A percentile compares a stretch with the other conserved stretches of the same genome.
Evolutionary conservation across 2,888 invertebrate genomes (phyloP).

Genomic region (Subacronicta megacephala): DNA sequence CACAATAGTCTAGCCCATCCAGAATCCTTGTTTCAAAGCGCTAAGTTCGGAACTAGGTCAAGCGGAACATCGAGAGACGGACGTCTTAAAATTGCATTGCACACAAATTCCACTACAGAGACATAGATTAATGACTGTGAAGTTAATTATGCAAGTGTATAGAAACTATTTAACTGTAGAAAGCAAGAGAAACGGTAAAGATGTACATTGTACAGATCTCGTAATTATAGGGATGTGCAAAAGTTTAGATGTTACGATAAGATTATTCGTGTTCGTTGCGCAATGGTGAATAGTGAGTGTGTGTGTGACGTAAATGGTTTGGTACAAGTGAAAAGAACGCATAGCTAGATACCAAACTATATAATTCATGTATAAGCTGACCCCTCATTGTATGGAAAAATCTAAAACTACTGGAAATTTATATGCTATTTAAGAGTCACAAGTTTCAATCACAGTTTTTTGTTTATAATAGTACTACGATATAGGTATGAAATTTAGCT

Average conservation of each 20-base stretch:
- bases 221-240: constrained; percentile 65
- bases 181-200: constrained; percentile 40
- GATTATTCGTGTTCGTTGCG: constrained; percentile 73
- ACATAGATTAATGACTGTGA: constrained; percentile 54
- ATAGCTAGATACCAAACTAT: too few species aligned
- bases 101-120: constrained; percentile 49
- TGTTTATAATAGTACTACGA: too few species aligned
- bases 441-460: too few species aligned
- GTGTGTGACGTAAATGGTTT: constrained; percentile 22
- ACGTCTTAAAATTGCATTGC: constrained; percentile 55
- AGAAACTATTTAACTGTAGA: constrained; percentile 36
- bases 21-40: constrained; percentile 38
- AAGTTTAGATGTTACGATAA: constrained; percentile 78
- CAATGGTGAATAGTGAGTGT: constrained; percentile 57
- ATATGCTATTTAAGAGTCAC: too few species aligned
- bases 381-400: too few species aligned
- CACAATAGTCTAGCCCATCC: constrained; percentile 33
- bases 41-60: constrained; percentile 49
- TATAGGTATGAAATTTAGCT: too few species aligned
- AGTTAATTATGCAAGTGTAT: constrained; percentile 56
- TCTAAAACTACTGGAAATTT: too few species aligned
- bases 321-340: constrained; percentile 30
- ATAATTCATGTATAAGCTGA: too few species aligned
- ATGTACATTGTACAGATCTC: constrained; percentile 43
- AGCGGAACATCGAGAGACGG: constrained; percentile 28